Evolutionary conservation across 2,113 vertebrate genomes (phyloP), one percentile per base, ranked within the genome.

Genomic region (Corvus cornix): DNA sequence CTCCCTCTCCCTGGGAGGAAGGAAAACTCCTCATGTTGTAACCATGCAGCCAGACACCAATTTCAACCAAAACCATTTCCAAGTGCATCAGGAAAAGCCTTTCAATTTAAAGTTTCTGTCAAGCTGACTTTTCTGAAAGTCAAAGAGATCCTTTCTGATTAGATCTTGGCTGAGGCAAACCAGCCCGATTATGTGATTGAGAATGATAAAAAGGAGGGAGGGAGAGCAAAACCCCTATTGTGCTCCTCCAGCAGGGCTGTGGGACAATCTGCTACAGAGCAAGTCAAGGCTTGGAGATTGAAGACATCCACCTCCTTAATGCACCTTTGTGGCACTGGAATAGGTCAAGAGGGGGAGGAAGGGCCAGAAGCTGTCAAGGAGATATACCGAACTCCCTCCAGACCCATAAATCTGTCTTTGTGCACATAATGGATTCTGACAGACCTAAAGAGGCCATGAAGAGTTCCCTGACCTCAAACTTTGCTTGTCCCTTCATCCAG

Each of bases 81-180:
- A 96, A 83, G 30, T 7, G 1, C 33, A 24, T 77, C 1, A 8
- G 80, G 84, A 81, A 80, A 96, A 97, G 81, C 31, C 58, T 90
- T 96, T 94, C 82, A 67, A 58, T 96, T 89, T 88, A 87, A 96
- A 95, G 70, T 97, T 97, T 94, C 53, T 49, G 86, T 94, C 81
- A 63, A 87, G 55, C 35, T 96, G 93, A 96, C 93, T 97, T 97
- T 96, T 87, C 89, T 95, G 51, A 94, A 97, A 97, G 93, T 96
- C 97, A 97, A 59, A 93, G 26, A 88, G 73, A 96, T 95, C 88
- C 75, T 77, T 92, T 63, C 86, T 92, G 94, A 97, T 97, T 91
- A 97, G 62, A 97, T 96, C 90, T 93, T n/a, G 53, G 76, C 82
- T 95, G 82, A 97, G 53, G 70, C 48, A 93, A 97, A 96, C 58